Percentiles rank a stretch among this genome's conserved stretches.
Conservation (phyloP, 2,797 vertebrate species). For the Harpagifer antarcticus region DNA sequence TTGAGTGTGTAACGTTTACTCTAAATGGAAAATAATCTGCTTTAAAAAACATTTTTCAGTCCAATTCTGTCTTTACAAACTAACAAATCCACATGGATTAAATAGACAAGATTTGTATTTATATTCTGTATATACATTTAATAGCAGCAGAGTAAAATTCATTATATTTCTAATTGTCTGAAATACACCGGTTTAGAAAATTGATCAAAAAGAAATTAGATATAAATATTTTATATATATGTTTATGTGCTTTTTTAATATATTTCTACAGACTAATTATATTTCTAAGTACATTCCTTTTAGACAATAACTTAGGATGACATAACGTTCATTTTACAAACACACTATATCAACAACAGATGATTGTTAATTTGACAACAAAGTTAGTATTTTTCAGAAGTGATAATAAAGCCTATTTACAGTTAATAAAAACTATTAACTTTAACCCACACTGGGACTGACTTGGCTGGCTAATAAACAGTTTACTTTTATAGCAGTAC, state of each 20-base stretch:
- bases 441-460: slow-evolving; percentile 1
- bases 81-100: slow-evolving; percentile 1
- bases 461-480: neutral
- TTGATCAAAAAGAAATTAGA: neutral
- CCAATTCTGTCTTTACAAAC: neutral
- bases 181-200: slow-evolving; percentile 24
- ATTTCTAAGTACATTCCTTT: neutral
- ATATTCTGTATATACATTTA: neutral
- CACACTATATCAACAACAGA: neutral
- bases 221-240: neutral
- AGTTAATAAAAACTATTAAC: slow-evolving; percentile 1
- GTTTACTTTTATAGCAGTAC: slow-evolving; percentile 11
- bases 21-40: neutral
- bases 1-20: slow-evolving; percentile 9
- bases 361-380: slow-evolving; percentile 11
- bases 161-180: slow-evolving; percentile 5
- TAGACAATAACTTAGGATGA: neutral
- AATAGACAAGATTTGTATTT: neutral
- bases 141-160: neutral
- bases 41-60: too few relatives aligned
- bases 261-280: slow-evolving; percentile 4
- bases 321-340: neutral
- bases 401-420: slow-evolving; percentile 23
- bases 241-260: neutral
- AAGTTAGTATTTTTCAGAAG: slow-evolving; percentile 4